Evolutionary conservation across 1,140 invertebrate species (phyloP).

Genomic region (Brevipalpus yothersi): DNA sequence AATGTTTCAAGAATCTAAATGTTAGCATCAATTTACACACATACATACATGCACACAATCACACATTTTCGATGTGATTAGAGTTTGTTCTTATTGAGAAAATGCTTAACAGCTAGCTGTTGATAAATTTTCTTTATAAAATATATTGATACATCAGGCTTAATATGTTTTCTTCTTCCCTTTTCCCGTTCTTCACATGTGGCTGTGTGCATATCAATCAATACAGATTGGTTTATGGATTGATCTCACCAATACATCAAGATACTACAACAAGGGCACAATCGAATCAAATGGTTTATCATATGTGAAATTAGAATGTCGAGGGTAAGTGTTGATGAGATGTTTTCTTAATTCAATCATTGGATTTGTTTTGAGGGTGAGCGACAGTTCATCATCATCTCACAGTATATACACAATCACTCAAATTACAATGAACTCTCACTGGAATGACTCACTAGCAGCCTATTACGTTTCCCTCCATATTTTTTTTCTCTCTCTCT

Average conservation of each 20-base stretch:
- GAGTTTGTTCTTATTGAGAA: background rate
- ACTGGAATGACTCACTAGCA: background rate
- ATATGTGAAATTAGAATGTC: slow-evolving; percentile 64
- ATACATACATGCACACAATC: too few species aligned
- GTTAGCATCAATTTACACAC: slow-evolving; percentile 19
- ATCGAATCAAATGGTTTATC: slow-evolving; percentile 35
- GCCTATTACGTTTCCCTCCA: slow-evolving; percentile 1
- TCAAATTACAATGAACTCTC: background rate
- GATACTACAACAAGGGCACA: slow-evolving; percentile 63
- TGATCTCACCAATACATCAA: slow-evolving; percentile 75
- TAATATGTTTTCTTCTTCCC: slow-evolving; percentile 1
- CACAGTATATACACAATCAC: slow-evolving; percentile 32
- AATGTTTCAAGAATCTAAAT: slow-evolving; percentile 39
- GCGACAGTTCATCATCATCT: too few species aligned
- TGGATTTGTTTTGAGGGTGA: too few species aligned
- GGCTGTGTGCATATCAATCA: slow-evolving; percentile 20
- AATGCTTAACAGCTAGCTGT: too few species aligned
- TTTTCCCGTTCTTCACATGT: too few species aligned
- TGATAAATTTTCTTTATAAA: too few species aligned
- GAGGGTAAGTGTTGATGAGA: slow-evolving; percentile 25
- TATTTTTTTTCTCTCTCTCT: slow-evolving; percentile 11
- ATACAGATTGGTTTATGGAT: slow-evolving; percentile 78
- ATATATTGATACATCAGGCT: background rate
- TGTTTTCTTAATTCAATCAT: too few species aligned
- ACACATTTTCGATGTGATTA: background rate